Evolutionary conservation across 1,140 invertebrate genomes (phyloP).

Genomic region (Heliconius himera): DNA sequence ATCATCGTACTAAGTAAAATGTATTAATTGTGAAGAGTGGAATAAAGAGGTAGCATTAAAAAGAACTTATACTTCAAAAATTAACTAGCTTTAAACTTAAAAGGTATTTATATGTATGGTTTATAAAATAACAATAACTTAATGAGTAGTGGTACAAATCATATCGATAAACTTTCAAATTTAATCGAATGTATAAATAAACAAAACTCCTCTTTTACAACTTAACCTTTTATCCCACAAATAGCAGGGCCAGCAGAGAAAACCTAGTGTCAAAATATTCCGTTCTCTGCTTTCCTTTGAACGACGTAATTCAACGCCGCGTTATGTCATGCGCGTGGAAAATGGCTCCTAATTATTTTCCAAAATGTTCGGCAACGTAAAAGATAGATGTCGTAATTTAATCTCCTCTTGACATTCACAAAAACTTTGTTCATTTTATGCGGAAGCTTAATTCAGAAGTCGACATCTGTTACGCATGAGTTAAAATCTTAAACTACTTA

Average conservation of each 20-base stretch:
- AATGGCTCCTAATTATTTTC: too few relatives aligned
- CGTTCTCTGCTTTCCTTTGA: too few relatives aligned
- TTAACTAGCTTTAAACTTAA: not conserved
- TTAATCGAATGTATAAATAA: not conserved
- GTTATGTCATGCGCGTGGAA: too few relatives aligned
- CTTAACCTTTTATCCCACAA: not conserved
- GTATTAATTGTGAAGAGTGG: not conserved
- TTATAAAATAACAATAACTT: too few relatives aligned
- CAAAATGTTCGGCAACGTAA: not conserved
- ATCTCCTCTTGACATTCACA: not conserved
- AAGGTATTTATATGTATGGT: too few relatives aligned
- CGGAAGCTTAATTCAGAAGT: slow-evolving; percentile 1
- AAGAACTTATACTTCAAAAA: not conserved
- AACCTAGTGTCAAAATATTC: too few relatives aligned
- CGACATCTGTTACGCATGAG: not conserved
- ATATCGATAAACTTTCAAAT: not conserved
- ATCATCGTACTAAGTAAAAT: not conserved
- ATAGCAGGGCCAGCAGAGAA: too few relatives aligned
- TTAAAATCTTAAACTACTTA: not conserved
- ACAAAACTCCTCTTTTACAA: not conserved
- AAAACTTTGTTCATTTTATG: not conserved
- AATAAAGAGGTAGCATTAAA: not conserved
- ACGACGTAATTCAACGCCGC: too few relatives aligned
- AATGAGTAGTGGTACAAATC: too few relatives aligned
- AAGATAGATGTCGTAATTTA: not conserved